These are phyloP conservation scores for Dunckerocampus dactyliophorus DNA, from an alignment of 2,113 vertebrate species.

Conservation along the genomic window DNA sequence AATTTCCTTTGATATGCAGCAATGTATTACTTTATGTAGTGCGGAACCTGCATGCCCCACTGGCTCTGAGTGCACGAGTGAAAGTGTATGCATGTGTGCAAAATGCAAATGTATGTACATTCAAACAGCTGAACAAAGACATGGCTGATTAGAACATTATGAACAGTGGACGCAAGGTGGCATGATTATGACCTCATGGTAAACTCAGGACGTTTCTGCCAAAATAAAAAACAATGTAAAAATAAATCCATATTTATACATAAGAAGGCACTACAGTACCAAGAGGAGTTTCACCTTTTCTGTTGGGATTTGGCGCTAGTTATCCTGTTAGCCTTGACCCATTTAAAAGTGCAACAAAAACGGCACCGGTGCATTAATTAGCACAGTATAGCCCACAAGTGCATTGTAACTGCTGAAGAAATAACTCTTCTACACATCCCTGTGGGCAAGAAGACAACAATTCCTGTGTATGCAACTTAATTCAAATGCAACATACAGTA, in stretches of 20 bases:
- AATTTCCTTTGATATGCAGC: conserved; percentile 75
- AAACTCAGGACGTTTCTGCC: conserved; percentile 11
- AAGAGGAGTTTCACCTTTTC: conserved; percentile 9
- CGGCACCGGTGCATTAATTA: conserved; percentile 47
- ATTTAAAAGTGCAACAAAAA: conserved; percentile 49
- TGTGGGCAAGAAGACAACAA: neutral
- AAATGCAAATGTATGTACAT: conserved; percentile 44
- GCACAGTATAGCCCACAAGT: conserved; percentile 9
- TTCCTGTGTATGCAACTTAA: neutral
- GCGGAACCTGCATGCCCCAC: conserved; percentile 51
- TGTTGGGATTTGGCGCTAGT: conserved; percentile 32
- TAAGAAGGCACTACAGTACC: conserved; percentile 11
- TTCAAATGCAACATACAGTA: conserved; percentile 15
- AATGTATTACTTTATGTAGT: conserved; percentile 65
- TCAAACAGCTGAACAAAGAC: conserved; percentile 20
- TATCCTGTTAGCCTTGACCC: conserved; percentile 53
- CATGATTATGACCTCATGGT: conserved; percentile 7
- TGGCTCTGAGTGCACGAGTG: conserved; percentile 36
- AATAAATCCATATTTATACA: conserved; percentile 5
- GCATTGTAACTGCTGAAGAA: conserved; percentile 8
- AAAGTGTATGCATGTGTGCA: conserved; percentile 16
- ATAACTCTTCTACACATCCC: conserved; percentile 6
- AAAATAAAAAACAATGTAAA: conserved; percentile 11
- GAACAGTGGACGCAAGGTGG: conserved; percentile 9
- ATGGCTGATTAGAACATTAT: conserved; percentile 31